Conservation (phyloP, 2,888 invertebrate species). For the Drosophila kambysellisi region DNA sequence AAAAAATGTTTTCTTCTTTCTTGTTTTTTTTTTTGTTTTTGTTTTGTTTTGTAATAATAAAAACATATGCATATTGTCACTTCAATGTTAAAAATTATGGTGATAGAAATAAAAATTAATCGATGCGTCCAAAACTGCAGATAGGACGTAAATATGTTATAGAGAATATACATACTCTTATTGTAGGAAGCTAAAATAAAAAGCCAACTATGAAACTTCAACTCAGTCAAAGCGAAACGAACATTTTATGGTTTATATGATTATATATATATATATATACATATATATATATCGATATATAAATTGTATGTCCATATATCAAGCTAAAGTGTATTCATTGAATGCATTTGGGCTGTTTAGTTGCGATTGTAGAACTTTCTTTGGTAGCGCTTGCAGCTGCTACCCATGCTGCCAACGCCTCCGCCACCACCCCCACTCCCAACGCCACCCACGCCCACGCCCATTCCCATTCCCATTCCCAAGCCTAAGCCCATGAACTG, state of each 20-base stretch:
- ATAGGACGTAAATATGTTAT: constrained; percentile 17
- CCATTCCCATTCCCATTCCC: constrained; percentile 55
- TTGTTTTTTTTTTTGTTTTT: not conserved
- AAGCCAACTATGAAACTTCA: constrained; percentile 57
- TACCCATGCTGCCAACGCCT: constrained; percentile 75
- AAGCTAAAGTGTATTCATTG: constrained; percentile 8
- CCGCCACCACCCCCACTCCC: constrained; percentile 52
- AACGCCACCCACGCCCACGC: constrained; percentile 34
- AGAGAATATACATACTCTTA: constrained; percentile 5
- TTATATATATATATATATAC: not conserved
- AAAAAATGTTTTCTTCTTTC: constrained; percentile 13
- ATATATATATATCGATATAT: constrained; percentile 18
- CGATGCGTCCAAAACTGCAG: constrained; percentile 33
- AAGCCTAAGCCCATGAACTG: constrained; percentile 64
- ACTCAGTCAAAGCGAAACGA: constrained; percentile 79
- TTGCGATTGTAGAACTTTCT: constrained; percentile 84
- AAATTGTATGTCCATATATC: constrained; percentile 8
- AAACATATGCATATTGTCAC: constrained; percentile 36
- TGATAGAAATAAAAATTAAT: constrained; percentile 1
- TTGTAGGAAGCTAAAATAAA: constrained; percentile 11
- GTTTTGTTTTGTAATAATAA: constrained; percentile 11
- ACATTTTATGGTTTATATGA: constrained; percentile 57
- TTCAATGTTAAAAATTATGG: constrained; percentile 14
- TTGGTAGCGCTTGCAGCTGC: constrained; percentile 84
- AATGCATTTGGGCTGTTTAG: constrained; percentile 34